A percentile compares a stretch with the other conserved stretches of the same genome.
Conservation (phyloP, 1,140 invertebrate species). For the Cotesia typhae region DNA sequence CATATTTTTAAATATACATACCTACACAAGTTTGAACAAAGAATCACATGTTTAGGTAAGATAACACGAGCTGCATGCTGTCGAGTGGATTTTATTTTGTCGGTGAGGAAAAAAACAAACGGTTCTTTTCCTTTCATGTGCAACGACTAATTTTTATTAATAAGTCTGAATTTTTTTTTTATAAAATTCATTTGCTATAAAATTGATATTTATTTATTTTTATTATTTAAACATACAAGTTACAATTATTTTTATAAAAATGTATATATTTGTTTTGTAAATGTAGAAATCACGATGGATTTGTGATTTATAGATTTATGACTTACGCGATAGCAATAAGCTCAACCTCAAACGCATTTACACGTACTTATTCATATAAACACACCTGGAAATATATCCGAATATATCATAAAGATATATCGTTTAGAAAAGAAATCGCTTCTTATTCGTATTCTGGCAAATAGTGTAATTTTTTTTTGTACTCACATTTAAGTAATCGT, state of each 20-base stretch:
- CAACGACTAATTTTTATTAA: too few species aligned
- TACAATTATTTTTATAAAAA: neutral
- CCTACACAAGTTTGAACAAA: neutral
- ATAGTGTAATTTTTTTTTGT: too few species aligned
- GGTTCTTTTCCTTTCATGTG: neutral
- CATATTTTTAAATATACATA: conserved; percentile 1
- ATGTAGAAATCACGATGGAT: conserved; percentile 49
- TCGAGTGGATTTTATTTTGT: conserved; percentile 21
- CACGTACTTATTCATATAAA: neutral
- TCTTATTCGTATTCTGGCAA: too few species aligned
- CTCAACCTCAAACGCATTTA: neutral
- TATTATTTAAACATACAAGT: too few species aligned
- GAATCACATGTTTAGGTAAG: conserved; percentile 2
- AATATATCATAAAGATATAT: neutral
- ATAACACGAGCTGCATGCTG: conserved; percentile 25
- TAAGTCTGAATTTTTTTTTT: too few species aligned
- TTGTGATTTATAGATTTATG: conserved; percentile 52
- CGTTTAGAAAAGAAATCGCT: too few species aligned
- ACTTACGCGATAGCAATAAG: conserved; percentile 23
- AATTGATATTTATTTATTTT: too few species aligned
- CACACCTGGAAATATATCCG: conserved; percentile 1
- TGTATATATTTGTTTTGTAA: neutral
- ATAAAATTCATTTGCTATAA: too few species aligned
- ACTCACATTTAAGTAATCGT: too few species aligned
- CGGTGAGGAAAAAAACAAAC: neutral